Conservation (phyloP, 2,888 invertebrate genomes). For the Pelosia muscerda region DNA sequence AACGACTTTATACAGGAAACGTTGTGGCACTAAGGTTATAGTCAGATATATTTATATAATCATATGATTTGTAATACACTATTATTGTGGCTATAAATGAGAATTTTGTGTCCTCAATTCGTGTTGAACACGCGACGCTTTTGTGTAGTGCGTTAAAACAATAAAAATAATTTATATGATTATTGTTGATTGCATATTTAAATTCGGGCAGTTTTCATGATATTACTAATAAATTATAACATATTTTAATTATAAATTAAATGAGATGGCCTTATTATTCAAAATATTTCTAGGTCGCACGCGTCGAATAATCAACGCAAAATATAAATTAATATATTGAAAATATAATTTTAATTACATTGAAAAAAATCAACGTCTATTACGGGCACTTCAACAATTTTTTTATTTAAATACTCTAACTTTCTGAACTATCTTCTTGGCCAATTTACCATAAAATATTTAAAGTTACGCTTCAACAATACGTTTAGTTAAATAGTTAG, state of each 20-base stretch:
- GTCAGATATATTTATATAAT: constrained; percentile 16
- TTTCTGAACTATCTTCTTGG: no score
- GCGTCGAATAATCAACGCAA: no score
- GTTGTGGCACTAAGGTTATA: constrained; percentile 27
- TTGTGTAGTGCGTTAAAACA: constrained; percentile 6
- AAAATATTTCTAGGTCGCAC: no score
- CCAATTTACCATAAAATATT: no score
- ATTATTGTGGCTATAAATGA: constrained; percentile 4
- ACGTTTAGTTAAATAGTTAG: neutral
- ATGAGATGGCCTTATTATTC: no score
- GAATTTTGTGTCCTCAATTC: constrained; percentile 2
- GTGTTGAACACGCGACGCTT: constrained; percentile 4
- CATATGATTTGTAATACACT: constrained; percentile 9
- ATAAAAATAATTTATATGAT: constrained; percentile 1
- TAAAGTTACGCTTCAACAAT: neutral
- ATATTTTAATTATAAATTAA: no score
- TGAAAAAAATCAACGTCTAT: no score
- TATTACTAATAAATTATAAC: neutral
- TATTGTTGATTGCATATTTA: neutral
- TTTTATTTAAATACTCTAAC: no score
- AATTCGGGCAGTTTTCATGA: neutral
- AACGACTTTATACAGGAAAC: constrained; percentile 39
- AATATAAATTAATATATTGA: no score
- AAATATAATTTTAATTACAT: no score
- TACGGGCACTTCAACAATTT: no score